Evolutionary conservation across 2,797 vertebrate genomes (phyloP).

Genomic region (Pseudomugil gertrudae): DNA sequence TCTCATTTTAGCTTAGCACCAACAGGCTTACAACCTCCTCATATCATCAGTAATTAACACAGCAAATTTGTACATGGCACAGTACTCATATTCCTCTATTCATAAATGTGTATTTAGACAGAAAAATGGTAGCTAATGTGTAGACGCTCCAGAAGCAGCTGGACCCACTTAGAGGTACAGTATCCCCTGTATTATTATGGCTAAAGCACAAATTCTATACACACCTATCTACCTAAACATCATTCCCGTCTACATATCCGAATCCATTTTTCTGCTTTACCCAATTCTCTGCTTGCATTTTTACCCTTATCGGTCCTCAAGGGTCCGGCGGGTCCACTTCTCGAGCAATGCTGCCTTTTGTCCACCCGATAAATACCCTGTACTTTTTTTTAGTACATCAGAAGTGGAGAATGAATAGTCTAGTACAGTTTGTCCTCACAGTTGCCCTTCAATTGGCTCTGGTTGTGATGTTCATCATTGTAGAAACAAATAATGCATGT

Average conservation of each 20-base stretch:
- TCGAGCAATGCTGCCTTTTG: slow-evolving; percentile 73
- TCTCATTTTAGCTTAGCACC: slow-evolving; percentile 50
- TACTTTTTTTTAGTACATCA: slow-evolving; percentile 53
- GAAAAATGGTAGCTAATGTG: slow-evolving; percentile 27
- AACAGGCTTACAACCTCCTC: slow-evolving; percentile 37
- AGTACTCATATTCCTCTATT: slow-evolving; percentile 14
- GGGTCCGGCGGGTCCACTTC: slow-evolving; percentile 73
- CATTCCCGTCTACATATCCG: slow-evolving; percentile 71
- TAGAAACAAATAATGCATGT: slow-evolving; percentile 78
- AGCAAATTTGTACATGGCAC: slow-evolving; percentile 18
- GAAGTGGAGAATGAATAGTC: slow-evolving; percentile 66
- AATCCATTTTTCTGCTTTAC: slow-evolving; percentile 78
- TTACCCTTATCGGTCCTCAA: slow-evolving; percentile 66
- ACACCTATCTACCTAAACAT: slow-evolving; percentile 62
- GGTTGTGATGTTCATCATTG: slow-evolving; percentile 75
- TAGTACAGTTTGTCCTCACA: slow-evolving; percentile 65
- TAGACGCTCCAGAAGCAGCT: slow-evolving; percentile 34
- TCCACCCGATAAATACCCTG: slow-evolving; percentile 63
- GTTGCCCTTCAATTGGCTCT: slow-evolving; percentile 78
- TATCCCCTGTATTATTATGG: slow-evolving; percentile 38
- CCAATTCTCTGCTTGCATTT: slow-evolving; percentile 74
- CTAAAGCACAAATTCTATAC: slow-evolving; percentile 49
- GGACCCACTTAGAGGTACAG: slow-evolving; percentile 37
- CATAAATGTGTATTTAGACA: slow-evolving; percentile 32
- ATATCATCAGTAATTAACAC: slow-evolving; percentile 46